Percentiles rank a stretch among this genome's conserved stretches.
Conservation (phyloP, 2,797 vertebrate species). For the Coregonus ussuriensis region DNA sequence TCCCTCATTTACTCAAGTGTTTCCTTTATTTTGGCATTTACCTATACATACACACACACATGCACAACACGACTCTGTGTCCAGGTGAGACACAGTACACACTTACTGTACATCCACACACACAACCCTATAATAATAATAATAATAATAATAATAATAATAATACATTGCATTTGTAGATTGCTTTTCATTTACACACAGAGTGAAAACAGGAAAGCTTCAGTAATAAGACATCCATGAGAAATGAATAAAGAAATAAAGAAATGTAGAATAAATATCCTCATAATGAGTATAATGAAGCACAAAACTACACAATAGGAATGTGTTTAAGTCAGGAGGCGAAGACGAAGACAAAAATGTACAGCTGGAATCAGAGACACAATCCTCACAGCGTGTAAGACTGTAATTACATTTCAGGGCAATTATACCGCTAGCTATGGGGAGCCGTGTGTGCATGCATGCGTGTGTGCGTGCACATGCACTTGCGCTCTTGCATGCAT, state of each 20-base stretch:
- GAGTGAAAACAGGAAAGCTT: not conserved
- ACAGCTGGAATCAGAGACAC: slow-evolving; percentile 64
- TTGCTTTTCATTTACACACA: no score
- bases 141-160: not conserved
- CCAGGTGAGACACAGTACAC: not conserved
- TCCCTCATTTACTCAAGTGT: no score
- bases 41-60: not conserved
- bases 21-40: no score
- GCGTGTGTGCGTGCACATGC: not conserved
- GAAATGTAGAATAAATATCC: slow-evolving; percentile 42
- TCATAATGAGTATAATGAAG: slow-evolving; percentile 25
- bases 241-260: slow-evolving; percentile 37
- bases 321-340: slow-evolving; percentile 50
- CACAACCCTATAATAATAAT: not conserved
- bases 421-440: slow-evolving; percentile 71
- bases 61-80: not conserved
- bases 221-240: slow-evolving; percentile 23
- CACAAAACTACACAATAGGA: slow-evolving; percentile 56
- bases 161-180: not conserved
- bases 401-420: slow-evolving; percentile 76
- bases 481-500: not conserved
- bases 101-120: not conserved
- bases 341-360: slow-evolving; percentile 68
- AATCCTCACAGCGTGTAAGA: slow-evolving; percentile 65
- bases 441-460: slow-evolving; percentile 47